Base-by-base conservation (phyloP, 2,888 invertebrate genomes). In the Mythimna albipuncta region DNA sequence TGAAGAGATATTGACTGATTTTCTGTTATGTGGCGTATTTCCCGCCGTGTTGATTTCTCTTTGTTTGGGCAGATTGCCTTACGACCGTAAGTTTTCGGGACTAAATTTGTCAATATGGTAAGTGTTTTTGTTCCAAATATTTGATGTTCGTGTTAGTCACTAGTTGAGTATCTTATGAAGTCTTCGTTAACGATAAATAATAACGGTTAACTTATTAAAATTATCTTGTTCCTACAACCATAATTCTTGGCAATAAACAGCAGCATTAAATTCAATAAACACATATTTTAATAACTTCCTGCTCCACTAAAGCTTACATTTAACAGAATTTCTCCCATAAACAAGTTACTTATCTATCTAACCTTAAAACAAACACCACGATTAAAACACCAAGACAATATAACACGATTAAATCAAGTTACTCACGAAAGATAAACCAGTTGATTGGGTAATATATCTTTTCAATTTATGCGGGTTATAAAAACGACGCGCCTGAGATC, bases 391-490 rank as follows among this genome's bases (percentile, higher is more conserved):
- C 35, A 67, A 75, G 70, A 82, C 69, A 77, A 79, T 73, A 79
- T 85, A 79, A 83, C 62, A 67, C 79, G 67, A 65, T 77, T 69
- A 85, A 87, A 85, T 85, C 82, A 83, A 83, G 85, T 85, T 79
- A 79, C 71, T 82, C 81, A 84, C 78, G 80, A 80, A 76, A 79
- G 85, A 85, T 85, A 87, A 87, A 81, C 82, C 79, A 75, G 77
- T 86, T 82, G 84, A 89, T 89, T 87, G 85, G 88, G 76, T 72
- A 81, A 88, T 86, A 87, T 86, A 87, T 89, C 88, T 87, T 87
- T 85, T 86, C 86, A 87, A 88, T 88, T 89, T 89, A 89, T 87
- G 81, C 82, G 84, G 87, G 87, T 87, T 88, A 87, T 89, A 89
- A 89, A 89, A 87, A 83, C 82, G 84, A 86, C 83, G 78, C 84